A percentile compares a stretch with the other conserved stretches of the same genome.
phyloP scores from a whole-genome alignment of 2,113 vertebrate genomes.

The Zosterops pallidus region DNA sequence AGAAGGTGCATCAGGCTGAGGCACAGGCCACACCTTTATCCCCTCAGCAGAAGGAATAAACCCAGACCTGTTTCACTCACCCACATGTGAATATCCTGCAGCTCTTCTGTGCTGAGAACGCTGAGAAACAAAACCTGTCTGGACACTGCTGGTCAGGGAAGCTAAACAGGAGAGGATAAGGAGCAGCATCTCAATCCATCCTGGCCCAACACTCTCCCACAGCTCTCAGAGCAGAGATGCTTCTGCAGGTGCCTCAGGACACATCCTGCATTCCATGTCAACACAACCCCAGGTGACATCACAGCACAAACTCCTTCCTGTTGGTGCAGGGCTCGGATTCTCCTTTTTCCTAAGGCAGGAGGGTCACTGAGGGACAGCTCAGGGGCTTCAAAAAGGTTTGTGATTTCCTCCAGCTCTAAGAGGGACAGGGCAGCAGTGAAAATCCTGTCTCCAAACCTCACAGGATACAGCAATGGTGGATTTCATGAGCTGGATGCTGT shows the following conservation, averaged over 20 bases:
- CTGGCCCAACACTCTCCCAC: not conserved
- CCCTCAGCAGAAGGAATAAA: not conserved
- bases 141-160: not conserved
- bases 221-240: not conserved
- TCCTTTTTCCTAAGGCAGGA: not conserved
- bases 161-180: not conserved
- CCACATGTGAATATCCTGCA: not conserved
- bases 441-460: not conserved
- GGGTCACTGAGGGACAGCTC: not conserved
- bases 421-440: not conserved
- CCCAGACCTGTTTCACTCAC: not conserved
- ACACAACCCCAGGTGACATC: not conserved
- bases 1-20: not conserved
- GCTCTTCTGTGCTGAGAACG: not conserved
- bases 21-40: rapidly evolving
- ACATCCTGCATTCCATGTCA: rapidly evolving
- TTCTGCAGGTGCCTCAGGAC: not conserved
- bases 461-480: not conserved
- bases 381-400: not conserved
- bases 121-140: not conserved
- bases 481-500: not conserved
- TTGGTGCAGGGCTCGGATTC: not conserved
- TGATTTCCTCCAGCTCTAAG: not conserved
- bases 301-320: not conserved
- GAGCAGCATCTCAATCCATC: not conserved